Base-by-base conservation (phyloP, 30 jellyfish, hydroid and myxozoan genomes). In the Aurelia aurita complex sp. Pacific region DNA sequence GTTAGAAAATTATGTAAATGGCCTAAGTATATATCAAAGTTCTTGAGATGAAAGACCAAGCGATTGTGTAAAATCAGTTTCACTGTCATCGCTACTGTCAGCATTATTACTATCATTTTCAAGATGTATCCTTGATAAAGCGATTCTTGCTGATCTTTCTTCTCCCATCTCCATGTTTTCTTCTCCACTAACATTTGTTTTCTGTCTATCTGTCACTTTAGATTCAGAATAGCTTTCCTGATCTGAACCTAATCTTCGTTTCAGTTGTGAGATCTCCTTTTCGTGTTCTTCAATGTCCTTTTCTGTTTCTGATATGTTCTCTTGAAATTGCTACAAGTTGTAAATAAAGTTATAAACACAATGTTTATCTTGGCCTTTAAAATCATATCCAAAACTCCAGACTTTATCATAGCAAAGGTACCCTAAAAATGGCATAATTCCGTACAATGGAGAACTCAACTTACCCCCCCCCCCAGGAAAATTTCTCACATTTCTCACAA, bases 291-390 rank as follows among this genome's bases (percentile, higher is more conserved):
- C 43, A 2, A 82, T 82, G 9, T 82, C 85, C 46, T 57, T 61
- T 65, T 82, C 85, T 5, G 68, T 71, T 35, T 71, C 80, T 11
- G 80, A 69, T 4, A 82, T 51, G 73, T 64, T 63, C 5, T 60
- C 75, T 34, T 82, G 91, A 65, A 82, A 82, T 72, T 40, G 51
- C 91, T 82, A 15, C 17, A 69, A 81, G 0, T 19, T 9, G 23
- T n/a, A 40, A 40, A 40, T 10, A 40, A 6, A 40, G 52, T 40
- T 40, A 40, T 40, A 40, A 40, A 0, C 52, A 19, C 1, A n/a
- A 19, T 52, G 14, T 64, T 36, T 19, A 36, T 68, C 29, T 23
- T 23, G 29, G 29, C 29, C 79, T 36, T 19, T 57, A 68, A 68
- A 29, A 29, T 2, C 17, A 68, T 5, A 23, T 9, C 14, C 16